Evolutionary conservation across 2,888 invertebrate genomes (phyloP).

Genomic region (Synergus laeviventris): DNA sequence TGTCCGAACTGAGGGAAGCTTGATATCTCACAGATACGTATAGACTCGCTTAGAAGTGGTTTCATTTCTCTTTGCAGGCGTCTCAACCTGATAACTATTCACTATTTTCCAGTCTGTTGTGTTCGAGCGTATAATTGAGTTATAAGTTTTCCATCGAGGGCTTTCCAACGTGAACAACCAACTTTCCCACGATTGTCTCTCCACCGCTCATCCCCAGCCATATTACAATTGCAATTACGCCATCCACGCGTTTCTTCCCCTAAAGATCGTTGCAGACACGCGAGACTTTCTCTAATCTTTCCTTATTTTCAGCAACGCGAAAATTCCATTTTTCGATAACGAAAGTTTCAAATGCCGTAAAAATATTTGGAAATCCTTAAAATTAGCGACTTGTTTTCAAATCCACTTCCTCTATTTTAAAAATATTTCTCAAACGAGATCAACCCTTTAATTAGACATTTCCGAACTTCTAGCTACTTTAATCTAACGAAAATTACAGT

Average conservation of each 20-base stretch:
- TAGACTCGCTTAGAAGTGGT: constrained; percentile 25
- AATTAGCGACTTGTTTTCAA: too few species aligned
- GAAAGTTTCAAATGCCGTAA: too few species aligned
- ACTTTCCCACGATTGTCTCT: constrained; percentile 30
- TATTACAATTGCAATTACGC: constrained; percentile 29
- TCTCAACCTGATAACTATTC: constrained; percentile 49
- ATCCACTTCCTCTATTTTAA: too few species aligned
- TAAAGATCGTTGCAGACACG: constrained; percentile 15
- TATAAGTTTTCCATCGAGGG: constrained; percentile 51
- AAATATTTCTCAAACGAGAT: too few species aligned
- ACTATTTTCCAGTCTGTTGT: constrained; percentile 54
- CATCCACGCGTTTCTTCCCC: constrained; percentile 22
- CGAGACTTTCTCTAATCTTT: not conserved
- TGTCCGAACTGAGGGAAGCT: constrained; percentile 4
- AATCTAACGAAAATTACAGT: not conserved
- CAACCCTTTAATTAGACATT: not conserved
- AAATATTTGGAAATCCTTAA: too few species aligned
- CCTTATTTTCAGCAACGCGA: too few species aligned
- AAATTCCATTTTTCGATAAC: too few species aligned
- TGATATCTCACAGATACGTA: constrained; percentile 29
- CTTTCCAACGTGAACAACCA: constrained; percentile 37
- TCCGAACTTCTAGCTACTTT: not conserved
- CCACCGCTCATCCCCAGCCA: constrained; percentile 7
- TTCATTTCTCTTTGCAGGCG: constrained; percentile 17
- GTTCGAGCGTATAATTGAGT: constrained; percentile 52